A percentile compares a stretch with the other conserved stretches of the same genome.
Conservation (phyloP, 2,113 vertebrate species). For the Mastomys coucha region DNA sequence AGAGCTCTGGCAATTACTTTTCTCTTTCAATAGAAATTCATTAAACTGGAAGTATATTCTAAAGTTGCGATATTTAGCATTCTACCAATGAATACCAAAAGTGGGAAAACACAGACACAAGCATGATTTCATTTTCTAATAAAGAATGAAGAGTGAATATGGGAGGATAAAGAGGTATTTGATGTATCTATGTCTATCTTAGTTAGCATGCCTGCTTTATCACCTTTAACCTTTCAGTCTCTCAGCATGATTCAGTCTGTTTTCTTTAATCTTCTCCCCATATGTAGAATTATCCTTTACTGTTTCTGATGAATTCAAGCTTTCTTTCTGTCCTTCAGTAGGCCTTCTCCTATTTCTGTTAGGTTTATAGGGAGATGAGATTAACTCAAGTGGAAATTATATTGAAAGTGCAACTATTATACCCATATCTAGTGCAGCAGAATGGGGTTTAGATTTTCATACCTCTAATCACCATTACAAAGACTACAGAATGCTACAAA, state of each 20-base stretch:
- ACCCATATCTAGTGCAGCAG: neutral
- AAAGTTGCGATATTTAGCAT: neutral
- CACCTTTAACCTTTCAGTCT: conserved; percentile 34
- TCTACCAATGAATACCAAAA: neutral
- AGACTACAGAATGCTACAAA: neutral
- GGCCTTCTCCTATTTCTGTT: conserved; percentile 37
- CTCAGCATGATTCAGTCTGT: conserved; percentile 12
- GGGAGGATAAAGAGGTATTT: neutral
- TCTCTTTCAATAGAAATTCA: neutral
- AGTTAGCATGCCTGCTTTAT: conserved; percentile 56
- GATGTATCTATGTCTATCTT: conserved; percentile 15
- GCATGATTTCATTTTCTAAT: neutral
- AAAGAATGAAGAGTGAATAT: neutral
- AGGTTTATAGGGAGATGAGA: conserved; percentile 12
- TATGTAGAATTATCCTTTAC: neutral
- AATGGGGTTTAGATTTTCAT: neutral
- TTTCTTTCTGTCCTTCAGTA: conserved; percentile 35
- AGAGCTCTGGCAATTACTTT: neutral
- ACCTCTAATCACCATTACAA: neutral
- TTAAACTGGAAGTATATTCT: neutral
- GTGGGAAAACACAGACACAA: neutral
- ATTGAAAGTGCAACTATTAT: conserved; percentile 21
- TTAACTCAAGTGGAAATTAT: conserved; percentile 40
- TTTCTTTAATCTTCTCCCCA: conserved; percentile 60
- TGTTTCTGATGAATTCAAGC: conserved; percentile 31